These are phyloP conservation scores for Platyrinchus mystaceus DNA, from an alignment of 2,797 vertebrate species.

Conservation along the genomic window DNA sequence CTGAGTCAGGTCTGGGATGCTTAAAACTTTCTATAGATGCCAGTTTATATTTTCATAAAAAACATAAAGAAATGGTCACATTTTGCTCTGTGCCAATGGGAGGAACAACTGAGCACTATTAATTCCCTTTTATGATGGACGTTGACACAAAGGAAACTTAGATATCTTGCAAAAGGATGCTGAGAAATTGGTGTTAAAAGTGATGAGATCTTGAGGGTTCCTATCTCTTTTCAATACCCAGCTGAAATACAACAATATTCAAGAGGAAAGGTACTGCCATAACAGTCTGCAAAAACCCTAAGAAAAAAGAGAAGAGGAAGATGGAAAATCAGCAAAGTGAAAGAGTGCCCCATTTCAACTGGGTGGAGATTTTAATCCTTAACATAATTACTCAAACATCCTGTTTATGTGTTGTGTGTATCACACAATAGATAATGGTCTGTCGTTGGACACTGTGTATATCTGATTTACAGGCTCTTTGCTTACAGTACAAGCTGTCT, in stretches of 20 bases:
- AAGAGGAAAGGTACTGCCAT: neutral
- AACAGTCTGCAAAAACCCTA: neutral
- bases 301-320: neutral
- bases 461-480: neutral
- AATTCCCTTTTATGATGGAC: neutral
- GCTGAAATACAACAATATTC: neutral
- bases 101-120: neutral
- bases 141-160: neutral
- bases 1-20: neutral
- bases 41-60: neutral
- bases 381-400: neutral
- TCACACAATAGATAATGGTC: neutral
- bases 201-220: neutral
- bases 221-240: neutral
- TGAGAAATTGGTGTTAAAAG: neutral
- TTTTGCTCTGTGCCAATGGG: neutral
- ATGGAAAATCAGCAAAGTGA: neutral
- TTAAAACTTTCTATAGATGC: neutral
- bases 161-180: neutral
- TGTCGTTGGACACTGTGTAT: neutral
- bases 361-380: neutral
- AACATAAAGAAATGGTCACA: neutral
- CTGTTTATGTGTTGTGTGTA: neutral
- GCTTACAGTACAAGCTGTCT: neutral
- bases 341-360: accelerated